Evolutionary conservation across 2,888 invertebrate species (phyloP), one percentile per base, ranked within the genome.

Genomic region (Synergus japonicus): DNA sequence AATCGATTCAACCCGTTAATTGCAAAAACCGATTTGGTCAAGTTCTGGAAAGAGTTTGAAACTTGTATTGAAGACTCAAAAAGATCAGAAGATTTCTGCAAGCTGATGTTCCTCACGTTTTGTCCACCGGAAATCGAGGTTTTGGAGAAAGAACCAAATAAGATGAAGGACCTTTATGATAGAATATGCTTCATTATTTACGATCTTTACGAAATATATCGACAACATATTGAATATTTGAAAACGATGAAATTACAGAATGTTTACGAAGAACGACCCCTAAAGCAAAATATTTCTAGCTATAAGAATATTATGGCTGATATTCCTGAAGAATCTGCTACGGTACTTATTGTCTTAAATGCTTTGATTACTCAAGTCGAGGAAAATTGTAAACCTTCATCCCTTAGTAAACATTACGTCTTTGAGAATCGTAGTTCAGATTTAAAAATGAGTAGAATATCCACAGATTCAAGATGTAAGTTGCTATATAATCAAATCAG

Each of bases 131-230:
- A 78, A 22, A 64, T 83, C 0, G 76, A 80, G n/a, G 41, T 37
- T 41, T 29, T 76, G 4, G 79, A 80, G 2, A 80, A 85, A 4
- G 63, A 79, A 0, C 81, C 83, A 13, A 13, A 5, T 41, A 18
- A 78, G 12, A 84, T 78, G 76, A 83, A 77, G 73, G 92, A 92
- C 84, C 92, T 94, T 79, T 94, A 94, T 86, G 93, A 94, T 81
- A 93, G 93, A 83, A 82, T 94, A 44, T 93, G 93, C 84, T 93
- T 88, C 81, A 91, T 93, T 5, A 91, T 94, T 88, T 94, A 94
- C 81, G 94, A 94, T 86, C 88, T 94, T 64, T 93, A 94, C 86
- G 94, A 94, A 84, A 91, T 94, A 69, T 91, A 91, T 8, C 89
- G 93, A 80, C 93, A 94, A 84, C 93, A 94, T 86, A 64, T 73